Percentiles rank a stretch among this genome's conserved stretches.
phyloP scores from a whole-genome alignment of 2,888 invertebrate genomes.

The Gasteruption jaculator region DNA sequence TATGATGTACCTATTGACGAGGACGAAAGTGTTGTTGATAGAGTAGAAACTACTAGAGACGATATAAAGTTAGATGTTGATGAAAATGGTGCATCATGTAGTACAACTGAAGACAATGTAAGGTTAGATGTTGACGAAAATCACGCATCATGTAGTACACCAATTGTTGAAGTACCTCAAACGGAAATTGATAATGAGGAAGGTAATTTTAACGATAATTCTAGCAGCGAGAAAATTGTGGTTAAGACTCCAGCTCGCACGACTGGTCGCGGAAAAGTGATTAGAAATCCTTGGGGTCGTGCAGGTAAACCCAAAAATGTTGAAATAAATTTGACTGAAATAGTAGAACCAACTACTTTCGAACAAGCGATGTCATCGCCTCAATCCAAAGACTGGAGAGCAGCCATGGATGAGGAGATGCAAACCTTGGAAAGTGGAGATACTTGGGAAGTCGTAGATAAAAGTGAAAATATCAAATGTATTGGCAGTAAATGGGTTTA shows the following conservation, averaged over 20 bases:
- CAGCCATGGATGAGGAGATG: constrained; percentile 9
- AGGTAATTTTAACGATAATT: no score
- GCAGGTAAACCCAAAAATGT: constrained; percentile 1
- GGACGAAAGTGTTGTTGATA: neutral
- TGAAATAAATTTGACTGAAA: constrained; percentile 2
- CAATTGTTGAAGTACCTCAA: no score
- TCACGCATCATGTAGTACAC: no score
- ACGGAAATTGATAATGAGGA: no score
- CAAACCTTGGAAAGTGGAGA: constrained; percentile 8
- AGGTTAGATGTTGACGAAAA: no score
- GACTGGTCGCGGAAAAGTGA: neutral
- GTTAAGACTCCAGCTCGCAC: neutral
- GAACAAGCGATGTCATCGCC: constrained; percentile 14
- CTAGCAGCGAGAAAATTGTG: neutral
- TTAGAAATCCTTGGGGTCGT: constrained; percentile 3
- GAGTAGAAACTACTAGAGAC: neutral
- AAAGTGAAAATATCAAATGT: neutral
- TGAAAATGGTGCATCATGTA: no score
- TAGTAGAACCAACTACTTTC: neutral
- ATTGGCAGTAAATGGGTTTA: constrained; percentile 18
- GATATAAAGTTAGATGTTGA: no score
- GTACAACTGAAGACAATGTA: no score
- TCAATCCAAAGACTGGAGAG: constrained; percentile 10
- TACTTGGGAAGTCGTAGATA: constrained; percentile 15
- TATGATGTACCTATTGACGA: neutral